Evolutionary conservation across 2,888 invertebrate genomes (phyloP).

Genomic region (Anorthoa munda): DNA sequence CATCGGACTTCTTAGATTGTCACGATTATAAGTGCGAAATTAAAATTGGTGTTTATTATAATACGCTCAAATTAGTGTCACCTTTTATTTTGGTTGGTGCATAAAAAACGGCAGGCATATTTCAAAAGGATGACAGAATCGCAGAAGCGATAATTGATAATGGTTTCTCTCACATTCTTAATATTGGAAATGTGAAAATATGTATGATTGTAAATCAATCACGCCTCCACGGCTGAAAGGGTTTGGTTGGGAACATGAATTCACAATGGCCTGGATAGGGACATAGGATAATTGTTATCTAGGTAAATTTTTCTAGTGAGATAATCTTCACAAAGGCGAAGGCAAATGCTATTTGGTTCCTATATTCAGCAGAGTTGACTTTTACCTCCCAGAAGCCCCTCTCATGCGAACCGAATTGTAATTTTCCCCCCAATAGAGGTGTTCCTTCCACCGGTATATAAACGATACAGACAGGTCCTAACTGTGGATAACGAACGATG

Average conservation of each 20-base stretch:
- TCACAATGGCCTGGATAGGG: too few species aligned
- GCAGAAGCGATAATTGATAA: neutral
- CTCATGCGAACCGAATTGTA: constrained; percentile 2
- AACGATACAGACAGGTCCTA: constrained; percentile 42
- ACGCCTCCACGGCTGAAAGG: too few species aligned
- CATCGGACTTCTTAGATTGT: too few species aligned
- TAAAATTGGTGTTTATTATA: neutral
- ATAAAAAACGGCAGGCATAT: neutral
- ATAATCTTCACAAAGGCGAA: neutral
- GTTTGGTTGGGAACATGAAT: too few species aligned
- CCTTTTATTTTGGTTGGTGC: neutral
- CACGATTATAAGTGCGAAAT: neutral
- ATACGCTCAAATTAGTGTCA: neutral
- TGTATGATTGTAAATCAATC: too few species aligned
- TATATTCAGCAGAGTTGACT: neutral
- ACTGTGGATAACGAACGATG: constrained; percentile 42
- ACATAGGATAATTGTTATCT: too few species aligned
- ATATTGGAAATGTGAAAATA: too few species aligned
- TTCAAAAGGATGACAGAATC: neutral
- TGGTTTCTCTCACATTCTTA: neutral
- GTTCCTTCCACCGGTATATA: constrained; percentile 8
- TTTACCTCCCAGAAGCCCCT: neutral
- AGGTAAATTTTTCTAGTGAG: too few species aligned
- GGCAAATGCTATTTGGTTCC: neutral
- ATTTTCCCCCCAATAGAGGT: neutral